phyloP scores from a whole-genome alignment of 2,888 invertebrate species.

The Anodontia alba region DNA sequence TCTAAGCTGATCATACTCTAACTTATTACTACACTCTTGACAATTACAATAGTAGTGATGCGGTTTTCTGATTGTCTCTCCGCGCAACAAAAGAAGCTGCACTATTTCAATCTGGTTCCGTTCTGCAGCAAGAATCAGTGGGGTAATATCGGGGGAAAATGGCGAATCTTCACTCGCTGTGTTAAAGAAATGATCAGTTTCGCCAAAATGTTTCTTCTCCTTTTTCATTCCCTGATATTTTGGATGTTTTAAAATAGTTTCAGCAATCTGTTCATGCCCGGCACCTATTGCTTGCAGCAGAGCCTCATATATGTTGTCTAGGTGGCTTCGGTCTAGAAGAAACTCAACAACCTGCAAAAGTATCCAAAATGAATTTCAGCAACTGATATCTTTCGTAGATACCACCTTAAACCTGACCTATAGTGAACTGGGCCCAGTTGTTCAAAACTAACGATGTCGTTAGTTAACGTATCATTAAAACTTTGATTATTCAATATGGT shows the following conservation, averaged over 20 bases:
- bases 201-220: conserved; percentile 75
- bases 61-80: conserved; percentile 81
- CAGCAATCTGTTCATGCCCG: conserved; percentile 82
- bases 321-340: conserved; percentile 76
- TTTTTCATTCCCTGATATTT: conserved; percentile 78
- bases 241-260: conserved; percentile 81
- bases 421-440: too few species aligned
- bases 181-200: conserved; percentile 77
- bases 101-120: conserved; percentile 81
- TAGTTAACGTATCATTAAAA: too few species aligned
- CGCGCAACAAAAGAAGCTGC: conserved; percentile 76
- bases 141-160: conserved; percentile 80
- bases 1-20: conserved; percentile 78
- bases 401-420: too few species aligned
- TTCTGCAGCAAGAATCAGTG: conserved; percentile 79
- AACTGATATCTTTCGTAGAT: too few species aligned
- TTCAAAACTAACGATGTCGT: too few species aligned
- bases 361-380: too few species aligned
- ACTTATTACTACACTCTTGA: conserved; percentile 77
- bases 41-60: conserved; percentile 83
- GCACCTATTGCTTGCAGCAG: conserved; percentile 80
- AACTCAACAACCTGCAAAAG: conserved; percentile 75
- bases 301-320: conserved; percentile 79
- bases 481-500: too few species aligned
- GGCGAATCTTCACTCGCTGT: conserved; percentile 78